phyloP scores from a whole-genome alignment of 2,888 invertebrate genomes.

The Lochmaea crataegi region DNA sequence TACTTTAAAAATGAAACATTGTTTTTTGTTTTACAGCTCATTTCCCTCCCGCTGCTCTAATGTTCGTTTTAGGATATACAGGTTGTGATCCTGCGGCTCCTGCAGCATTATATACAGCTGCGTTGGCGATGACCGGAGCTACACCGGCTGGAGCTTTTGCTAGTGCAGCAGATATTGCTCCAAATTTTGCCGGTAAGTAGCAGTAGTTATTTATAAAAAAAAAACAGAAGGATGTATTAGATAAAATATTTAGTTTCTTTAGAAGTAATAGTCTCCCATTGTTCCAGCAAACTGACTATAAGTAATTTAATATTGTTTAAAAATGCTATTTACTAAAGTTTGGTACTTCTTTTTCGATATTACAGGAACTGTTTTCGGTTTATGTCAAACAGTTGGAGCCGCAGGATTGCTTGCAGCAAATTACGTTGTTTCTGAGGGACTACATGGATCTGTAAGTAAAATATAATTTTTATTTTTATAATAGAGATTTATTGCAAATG shows the following conservation, averaged over 20 bases:
- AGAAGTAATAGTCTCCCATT: too few species aligned
- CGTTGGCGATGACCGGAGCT: slow-evolving; percentile 70
- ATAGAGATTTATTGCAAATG: too few species aligned
- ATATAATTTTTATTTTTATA: not conserved
- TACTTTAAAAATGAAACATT: not conserved
- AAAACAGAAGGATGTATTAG: not conserved
- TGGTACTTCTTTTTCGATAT: slow-evolving; percentile 14
- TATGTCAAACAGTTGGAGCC: slow-evolving; percentile 70
- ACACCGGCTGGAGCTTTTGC: slow-evolving; percentile 71
- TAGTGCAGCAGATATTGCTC: slow-evolving; percentile 72
- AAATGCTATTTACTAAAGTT: not conserved
- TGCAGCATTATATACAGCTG: slow-evolving; percentile 70
- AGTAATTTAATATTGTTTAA: too few species aligned
- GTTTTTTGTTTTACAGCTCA: slow-evolving; percentile 64
- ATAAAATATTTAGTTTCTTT: not conserved
- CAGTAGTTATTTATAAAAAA: not conserved
- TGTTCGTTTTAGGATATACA: slow-evolving; percentile 71
- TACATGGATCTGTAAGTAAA: slow-evolving; percentile 69
- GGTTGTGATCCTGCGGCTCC: slow-evolving; percentile 71
- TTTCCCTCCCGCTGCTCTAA: slow-evolving; percentile 69
- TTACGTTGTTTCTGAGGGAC: slow-evolving; percentile 70
- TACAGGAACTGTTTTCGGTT: slow-evolving; percentile 65
- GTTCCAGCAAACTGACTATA: too few species aligned
- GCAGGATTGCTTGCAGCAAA: slow-evolving; percentile 70
- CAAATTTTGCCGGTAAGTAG: slow-evolving; percentile 64